These are phyloP conservation scores for Gymnoscopelus braueri DNA, from an alignment of 2,797 vertebrate genomes.

Conservation along the genomic window DNA sequence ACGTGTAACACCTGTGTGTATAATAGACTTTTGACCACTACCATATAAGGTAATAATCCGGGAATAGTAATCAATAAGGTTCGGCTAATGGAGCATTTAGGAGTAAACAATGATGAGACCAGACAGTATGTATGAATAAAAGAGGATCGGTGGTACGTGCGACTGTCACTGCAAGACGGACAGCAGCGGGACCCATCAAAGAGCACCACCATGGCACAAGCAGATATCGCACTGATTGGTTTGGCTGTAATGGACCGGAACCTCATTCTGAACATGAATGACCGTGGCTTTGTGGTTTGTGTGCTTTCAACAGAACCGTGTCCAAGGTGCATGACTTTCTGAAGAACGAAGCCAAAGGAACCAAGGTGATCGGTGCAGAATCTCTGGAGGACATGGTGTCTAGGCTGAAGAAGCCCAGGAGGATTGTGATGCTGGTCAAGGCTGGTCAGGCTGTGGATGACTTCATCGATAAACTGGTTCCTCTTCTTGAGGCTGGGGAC, in stretches of 20 bases:
- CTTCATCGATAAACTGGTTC: constrained; percentile 94
- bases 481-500: constrained; percentile 89
- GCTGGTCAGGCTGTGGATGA: constrained; percentile 96
- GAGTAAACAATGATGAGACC: no score
- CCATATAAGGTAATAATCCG: no score
- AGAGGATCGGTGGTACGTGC: no score
- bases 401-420: constrained; percentile 93
- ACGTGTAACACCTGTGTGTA: no score
- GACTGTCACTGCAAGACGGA: no score
- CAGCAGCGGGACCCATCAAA: no score
- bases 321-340: constrained; percentile 97
- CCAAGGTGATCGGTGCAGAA: constrained; percentile 92
- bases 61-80: no score
- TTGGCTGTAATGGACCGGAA: constrained; percentile 99
- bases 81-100: no score
- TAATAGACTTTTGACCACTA: no score
- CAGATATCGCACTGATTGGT: constrained; percentile 97
- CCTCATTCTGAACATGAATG: constrained; percentile 96
- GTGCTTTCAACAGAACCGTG: constrained; percentile 94
- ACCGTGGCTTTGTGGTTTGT: constrained; percentile 97
- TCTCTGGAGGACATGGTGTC: constrained; percentile 96
- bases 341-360: constrained; percentile 94
- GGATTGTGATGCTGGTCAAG: constrained; percentile 92
- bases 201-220: no score
- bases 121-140: no score